Conservation (phyloP, 1,140 invertebrate species). For the Nomia melanderi region DNA sequence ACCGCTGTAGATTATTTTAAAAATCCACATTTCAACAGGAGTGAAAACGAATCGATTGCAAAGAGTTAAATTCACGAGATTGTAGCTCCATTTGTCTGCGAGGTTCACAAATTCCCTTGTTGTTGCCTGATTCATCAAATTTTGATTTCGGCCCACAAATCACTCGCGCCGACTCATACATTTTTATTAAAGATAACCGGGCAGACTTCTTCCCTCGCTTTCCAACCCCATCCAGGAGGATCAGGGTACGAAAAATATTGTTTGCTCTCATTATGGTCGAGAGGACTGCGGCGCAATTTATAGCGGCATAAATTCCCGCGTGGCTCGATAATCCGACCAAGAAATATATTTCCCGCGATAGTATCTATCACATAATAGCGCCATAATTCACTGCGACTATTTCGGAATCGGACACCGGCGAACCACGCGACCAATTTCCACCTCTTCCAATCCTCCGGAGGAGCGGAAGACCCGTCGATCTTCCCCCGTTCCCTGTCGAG, state of each 20-base stretch:
- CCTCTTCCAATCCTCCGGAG: neutral
- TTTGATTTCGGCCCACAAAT: too few relatives aligned
- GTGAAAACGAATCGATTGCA: too few relatives aligned
- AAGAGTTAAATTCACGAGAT: too few relatives aligned
- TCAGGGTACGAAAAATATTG: neutral
- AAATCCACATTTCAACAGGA: too few relatives aligned
- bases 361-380: neutral
- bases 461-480: slow-evolving; percentile 11
- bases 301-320: neutral
- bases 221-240: neutral
- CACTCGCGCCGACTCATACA: too few relatives aligned
- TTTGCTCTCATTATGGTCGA: neutral
- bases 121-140: too few relatives aligned
- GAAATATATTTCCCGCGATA: slow-evolving; percentile 8
- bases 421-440: neutral
- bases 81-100: too few relatives aligned
- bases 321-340: neutral
- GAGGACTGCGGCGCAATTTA: neutral
- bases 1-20: too few relatives aligned
- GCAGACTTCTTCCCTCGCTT: too few relatives aligned
- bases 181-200: too few relatives aligned
- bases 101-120: too few relatives aligned
- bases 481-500: slow-evolving; percentile 12
- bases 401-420: neutral
- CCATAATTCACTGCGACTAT: slow-evolving; percentile 9